A percentile compares a stretch with the other conserved stretches of the same genome.
Evolutionary conservation across 92 coral and sea anemone species (phyloP).

Genomic region (Zoanthus gigantus): DNA sequence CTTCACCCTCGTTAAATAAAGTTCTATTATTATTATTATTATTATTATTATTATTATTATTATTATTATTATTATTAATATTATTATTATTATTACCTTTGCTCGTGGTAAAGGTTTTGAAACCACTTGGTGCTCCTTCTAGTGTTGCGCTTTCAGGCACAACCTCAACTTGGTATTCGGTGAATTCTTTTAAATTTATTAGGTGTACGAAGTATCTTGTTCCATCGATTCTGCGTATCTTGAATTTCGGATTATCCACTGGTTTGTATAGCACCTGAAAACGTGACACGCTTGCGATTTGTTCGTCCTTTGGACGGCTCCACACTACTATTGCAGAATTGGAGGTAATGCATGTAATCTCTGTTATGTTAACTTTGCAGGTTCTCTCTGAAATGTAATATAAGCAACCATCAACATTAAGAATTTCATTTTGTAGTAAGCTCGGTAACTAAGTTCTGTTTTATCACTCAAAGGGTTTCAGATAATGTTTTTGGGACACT

Average conservation of each 20-base stretch:
- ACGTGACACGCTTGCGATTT: neutral
- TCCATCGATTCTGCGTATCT: neutral
- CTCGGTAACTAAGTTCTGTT: no score
- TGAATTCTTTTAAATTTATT: neutral
- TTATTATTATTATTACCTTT: no score
- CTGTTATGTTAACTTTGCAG: neutral
- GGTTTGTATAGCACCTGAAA: conserved; percentile 26
- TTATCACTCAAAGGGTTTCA: no score
- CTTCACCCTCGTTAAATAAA: no score
- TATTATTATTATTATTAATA: no score
- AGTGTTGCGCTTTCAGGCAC: neutral
- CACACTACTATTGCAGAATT: conserved; percentile 13
- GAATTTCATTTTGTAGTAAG: no score
- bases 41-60: no score
- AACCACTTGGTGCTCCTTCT: neutral
- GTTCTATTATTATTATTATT: no score
- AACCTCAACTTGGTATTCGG: conserved; percentile 9
- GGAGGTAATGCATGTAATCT: conserved; percentile 2
- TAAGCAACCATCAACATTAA: no score
- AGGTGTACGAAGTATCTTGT: conserved; percentile 15
- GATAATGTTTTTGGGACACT: no score
- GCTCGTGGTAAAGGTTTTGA: neutral
- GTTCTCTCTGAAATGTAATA: neutral
- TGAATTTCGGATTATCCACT: neutral
- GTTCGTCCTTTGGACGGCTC: neutral